Evolutionary conservation across 1,140 invertebrate species (phyloP).

Genomic region (Diploscapter pachys): DNA sequence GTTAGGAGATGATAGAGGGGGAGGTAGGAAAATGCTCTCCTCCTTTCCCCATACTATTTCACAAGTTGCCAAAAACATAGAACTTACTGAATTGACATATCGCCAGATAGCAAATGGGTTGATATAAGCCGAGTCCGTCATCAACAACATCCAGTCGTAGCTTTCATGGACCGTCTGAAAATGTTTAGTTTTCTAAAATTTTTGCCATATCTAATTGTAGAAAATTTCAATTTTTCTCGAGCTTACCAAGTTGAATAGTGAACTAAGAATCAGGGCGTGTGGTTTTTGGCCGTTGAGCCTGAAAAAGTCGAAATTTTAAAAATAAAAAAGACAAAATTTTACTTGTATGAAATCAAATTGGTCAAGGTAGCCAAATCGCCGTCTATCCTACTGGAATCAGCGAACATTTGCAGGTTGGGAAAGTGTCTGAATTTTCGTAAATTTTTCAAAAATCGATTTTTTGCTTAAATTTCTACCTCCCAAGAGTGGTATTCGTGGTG

Average conservation of each 20-base stretch:
- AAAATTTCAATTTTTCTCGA: not conserved
- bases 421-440: constrained; percentile 2
- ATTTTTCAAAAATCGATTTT: not conserved
- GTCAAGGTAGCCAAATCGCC: constrained; percentile 36
- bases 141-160: constrained; percentile 56
- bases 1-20: too few relatives aligned
- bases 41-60: not conserved
- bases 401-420: constrained; percentile 46
- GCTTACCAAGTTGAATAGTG: not conserved
- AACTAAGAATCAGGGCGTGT: not conserved
- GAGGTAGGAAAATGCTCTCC: too few relatives aligned
- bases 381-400: constrained; percentile 48
- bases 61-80: not conserved
- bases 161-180: constrained; percentile 51
- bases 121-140: constrained; percentile 54
- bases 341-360: constrained; percentile 41
- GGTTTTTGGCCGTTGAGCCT: not conserved
- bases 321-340: not conserved
- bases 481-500: constrained; percentile 48
- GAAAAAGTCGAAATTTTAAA: constrained; percentile 8
- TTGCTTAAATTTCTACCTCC: constrained; percentile 26
- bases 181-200: not conserved
- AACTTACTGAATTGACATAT: constrained; percentile 34
- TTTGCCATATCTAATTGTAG: not conserved
- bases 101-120: constrained; percentile 52